phyloP scores from a whole-genome alignment of 1,140 invertebrate species.

The Notospermus geniculatus region DNA sequence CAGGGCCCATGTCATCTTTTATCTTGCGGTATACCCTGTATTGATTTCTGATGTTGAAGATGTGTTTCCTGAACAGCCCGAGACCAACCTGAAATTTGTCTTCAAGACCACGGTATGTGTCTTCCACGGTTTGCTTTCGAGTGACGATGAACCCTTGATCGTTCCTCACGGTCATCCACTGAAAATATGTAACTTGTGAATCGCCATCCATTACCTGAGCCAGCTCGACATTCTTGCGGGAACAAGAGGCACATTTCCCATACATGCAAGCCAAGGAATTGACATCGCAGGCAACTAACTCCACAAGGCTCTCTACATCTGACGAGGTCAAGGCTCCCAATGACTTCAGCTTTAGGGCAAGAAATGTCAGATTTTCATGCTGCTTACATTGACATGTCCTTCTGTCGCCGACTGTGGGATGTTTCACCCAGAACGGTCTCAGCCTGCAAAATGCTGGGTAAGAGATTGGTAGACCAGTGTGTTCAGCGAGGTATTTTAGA shows the following conservation, averaged over 20 bases:
- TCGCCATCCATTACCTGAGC: no score
- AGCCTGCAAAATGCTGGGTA: constrained; percentile 19
- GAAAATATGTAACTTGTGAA: no score
- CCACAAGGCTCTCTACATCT: constrained; percentile 12
- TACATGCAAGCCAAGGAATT: constrained; percentile 20
- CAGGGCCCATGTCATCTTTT: not conserved
- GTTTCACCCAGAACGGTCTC: constrained; percentile 19
- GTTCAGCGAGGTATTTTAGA: constrained; percentile 18
- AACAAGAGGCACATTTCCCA: constrained; percentile 12
- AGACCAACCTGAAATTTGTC: constrained; percentile 7
- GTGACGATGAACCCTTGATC: constrained; percentile 13
- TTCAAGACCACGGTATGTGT: not conserved
- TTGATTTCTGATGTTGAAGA: constrained; percentile 15
- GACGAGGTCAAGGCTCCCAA: constrained; percentile 7
- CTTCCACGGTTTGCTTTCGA: not conserved
- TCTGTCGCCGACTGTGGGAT: constrained; percentile 17
- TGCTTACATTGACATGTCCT: constrained; percentile 22
- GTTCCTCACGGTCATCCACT: no score
- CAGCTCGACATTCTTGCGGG: no score
- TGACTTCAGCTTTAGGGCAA: not conserved
- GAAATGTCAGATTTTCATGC: constrained; percentile 20
- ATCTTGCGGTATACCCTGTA: constrained; percentile 1
- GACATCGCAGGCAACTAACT: constrained; percentile 12
- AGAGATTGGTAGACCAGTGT: constrained; percentile 6
- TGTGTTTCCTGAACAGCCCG: no score